Base-by-base conservation (phyloP, 2,113 vertebrate genomes). In the Centrocercus urophasianus region DNA sequence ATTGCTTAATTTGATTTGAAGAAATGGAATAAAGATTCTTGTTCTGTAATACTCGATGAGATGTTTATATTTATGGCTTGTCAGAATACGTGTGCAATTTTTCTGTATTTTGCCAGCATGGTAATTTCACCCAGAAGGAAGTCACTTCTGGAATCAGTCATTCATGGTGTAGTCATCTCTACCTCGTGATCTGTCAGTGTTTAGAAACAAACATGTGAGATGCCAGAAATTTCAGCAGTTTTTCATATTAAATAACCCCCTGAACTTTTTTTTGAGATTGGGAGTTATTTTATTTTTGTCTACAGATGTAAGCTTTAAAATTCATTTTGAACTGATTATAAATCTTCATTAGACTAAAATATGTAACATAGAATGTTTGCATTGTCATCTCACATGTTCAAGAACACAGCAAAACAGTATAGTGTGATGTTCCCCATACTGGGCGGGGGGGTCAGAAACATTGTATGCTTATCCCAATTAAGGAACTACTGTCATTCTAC, bases 161-260 rank as follows among this genome's bases (percentile, higher is more conserved):
- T 67, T 93, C 60, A 71, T 42, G 25, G 48, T 71, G 65, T n/a
- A 71, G 50, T 67, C 69, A 77, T 80, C 42, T 40, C 65, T 45
- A 66, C 45, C 45, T 67, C 48, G 32, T 48, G 82, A 9, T 77
- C 69, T 81, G 43, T 56, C 76, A 78, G 0, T 93, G 61, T 90
- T 90, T 93, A 64, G 86, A 84, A 90, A 52, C 88, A 95, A 88
- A 84, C 25, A 74, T 13, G 16, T 54, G 36, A 86, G 24, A 69
- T 94, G 86, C 27, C 57, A 79, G 63, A 91, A 76, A 77, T 42
- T 42, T 82, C 81, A 93, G 48, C 56, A 43, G 30, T 84, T 85
- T 85, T 54, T 28, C 48, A 83, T 76, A 42, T 42, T 73, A 30
- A 82, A 38, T 71, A 87, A 89, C 36, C 24, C n/a, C 22, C 16